Base-by-base conservation (phyloP, 92 coral and sea anemone genomes). In the Phenganax subtilis region DNA sequence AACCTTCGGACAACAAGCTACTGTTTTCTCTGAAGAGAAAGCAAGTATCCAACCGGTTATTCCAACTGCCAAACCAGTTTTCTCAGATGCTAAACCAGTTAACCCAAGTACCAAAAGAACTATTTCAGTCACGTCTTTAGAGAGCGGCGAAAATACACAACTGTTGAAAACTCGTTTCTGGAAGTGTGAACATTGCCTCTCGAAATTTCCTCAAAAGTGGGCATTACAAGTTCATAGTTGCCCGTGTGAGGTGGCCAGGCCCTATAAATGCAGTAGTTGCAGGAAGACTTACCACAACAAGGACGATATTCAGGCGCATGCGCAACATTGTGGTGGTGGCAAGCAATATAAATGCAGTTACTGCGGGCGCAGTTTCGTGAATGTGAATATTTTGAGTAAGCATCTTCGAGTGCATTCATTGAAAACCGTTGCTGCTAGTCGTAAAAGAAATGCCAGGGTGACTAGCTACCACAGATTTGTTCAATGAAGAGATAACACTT, bases 341-440 rank as follows among this genome's bases (percentile, higher is more conserved):
- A 88, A 84, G 85, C 98, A 92, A 69, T 93, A 91, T 82, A 93
- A 91, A 86, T 93, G 98, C 65, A 96, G 96, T 0, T 87, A 87
- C 75, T 94, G 98, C 84, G 83, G 87, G 81, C 97, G 96, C 9
- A 87, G 91, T 16, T 92, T 94, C 76, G 89, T 81, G 27, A 94
- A 90, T 29, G 87, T 90, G 29, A 91, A 91, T 12, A 90, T 92
- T 1, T 78, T 93, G 71, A 90, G 82, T 72, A 93, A 91, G 82
- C 98, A 93, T 85, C 87, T 91, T 30, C 87, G 85, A 60, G 81
- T 87, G 25, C 98, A 93, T 77, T 86, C 91, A 17, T 90, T 93
- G 55, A 81, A 86, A 74, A 89, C 87, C 54, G 86, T 87, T 10
- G 77, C 76, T 12, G 85, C 81, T 66, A 85, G 90, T 59, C 77